Conservation (phyloP, 2,888 invertebrate species). For the Diaphora mendica region DNA sequence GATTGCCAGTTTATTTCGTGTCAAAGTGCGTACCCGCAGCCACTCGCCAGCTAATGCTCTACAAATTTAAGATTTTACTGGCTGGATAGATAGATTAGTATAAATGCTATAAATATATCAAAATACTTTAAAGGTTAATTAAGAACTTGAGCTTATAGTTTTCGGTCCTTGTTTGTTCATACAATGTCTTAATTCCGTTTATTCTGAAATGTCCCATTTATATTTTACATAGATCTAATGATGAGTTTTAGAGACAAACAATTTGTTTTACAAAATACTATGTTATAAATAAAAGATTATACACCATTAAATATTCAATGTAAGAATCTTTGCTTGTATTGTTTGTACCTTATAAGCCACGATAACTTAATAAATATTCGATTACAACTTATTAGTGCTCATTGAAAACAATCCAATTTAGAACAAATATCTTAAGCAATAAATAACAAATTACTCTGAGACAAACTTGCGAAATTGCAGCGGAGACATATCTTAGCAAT, state of each 20-base stretch:
- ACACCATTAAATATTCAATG: neutral
- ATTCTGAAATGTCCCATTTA: neutral
- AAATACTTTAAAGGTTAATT: neutral
- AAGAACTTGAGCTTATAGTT: neutral
- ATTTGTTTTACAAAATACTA: too few relatives aligned
- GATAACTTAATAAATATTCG: slow-evolving; percentile 18
- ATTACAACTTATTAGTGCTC: slow-evolving; percentile 9
- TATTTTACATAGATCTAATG: neutral
- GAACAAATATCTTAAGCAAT: slow-evolving; percentile 2
- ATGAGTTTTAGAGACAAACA: too few relatives aligned
- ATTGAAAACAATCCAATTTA: slow-evolving; percentile 8
- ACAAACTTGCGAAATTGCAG: slow-evolving; percentile 16
- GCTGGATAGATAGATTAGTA: neutral
- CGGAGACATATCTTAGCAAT: slow-evolving; percentile 14
- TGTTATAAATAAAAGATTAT: too few relatives aligned
- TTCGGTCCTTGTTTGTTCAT: neutral
- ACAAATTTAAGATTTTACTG: slow-evolving; percentile 18
- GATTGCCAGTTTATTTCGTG: slow-evolving; percentile 83
- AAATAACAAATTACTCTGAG: slow-evolving; percentile 18
- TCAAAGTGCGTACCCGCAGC: slow-evolving; percentile 74
- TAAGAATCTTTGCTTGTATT: neutral
- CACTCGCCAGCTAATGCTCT: slow-evolving; percentile 28
- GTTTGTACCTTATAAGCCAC: neutral
- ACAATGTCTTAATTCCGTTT: too few relatives aligned
- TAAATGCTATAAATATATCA: neutral